These are phyloP conservation scores for Hydriomena furcata DNA, from an alignment of 2,888 invertebrate genomes.

Conservation along the genomic window DNA sequence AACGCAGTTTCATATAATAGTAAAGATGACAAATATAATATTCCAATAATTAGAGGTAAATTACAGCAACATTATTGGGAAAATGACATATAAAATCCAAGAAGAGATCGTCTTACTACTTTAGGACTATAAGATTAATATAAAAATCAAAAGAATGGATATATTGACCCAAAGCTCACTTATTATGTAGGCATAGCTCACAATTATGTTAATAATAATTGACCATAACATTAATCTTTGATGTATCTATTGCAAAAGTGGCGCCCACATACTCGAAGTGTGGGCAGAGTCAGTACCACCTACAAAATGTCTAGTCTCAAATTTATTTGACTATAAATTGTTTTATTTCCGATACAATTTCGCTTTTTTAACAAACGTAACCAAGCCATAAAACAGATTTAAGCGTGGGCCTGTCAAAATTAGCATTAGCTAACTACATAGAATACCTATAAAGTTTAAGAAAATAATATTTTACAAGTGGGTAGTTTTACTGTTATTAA, in stretches of 20 bases:
- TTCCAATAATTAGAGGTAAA: too few species aligned
- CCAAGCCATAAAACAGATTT: conserved; percentile 19
- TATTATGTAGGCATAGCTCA: too few species aligned
- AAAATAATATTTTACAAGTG: not conserved
- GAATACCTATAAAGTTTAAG: not conserved
- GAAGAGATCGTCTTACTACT: too few species aligned
- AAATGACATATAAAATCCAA: too few species aligned
- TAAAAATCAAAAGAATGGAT: too few species aligned
- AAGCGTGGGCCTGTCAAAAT: conserved; percentile 20
- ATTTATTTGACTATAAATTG: conserved; percentile 35
- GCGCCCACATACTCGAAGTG: conserved; percentile 41
- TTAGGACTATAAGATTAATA: too few species aligned
- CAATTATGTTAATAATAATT: conserved; percentile 1
- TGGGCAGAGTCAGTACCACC: conserved; percentile 39
- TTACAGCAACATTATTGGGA: too few species aligned
- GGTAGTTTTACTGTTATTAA: not conserved
- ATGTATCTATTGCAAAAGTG: conserved; percentile 37
- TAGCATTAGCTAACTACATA: conserved; percentile 1
- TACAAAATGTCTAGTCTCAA: conserved; percentile 41
- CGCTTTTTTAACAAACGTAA: conserved; percentile 17
- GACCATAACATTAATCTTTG: conserved; percentile 3
- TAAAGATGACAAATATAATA: too few species aligned
- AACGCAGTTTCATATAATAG: too few species aligned
- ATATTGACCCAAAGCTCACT: too few species aligned
- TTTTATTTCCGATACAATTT: conserved; percentile 31